Conservation (phyloP, 2,797 vertebrate genomes). For the Sebastes miniatus region DNA sequence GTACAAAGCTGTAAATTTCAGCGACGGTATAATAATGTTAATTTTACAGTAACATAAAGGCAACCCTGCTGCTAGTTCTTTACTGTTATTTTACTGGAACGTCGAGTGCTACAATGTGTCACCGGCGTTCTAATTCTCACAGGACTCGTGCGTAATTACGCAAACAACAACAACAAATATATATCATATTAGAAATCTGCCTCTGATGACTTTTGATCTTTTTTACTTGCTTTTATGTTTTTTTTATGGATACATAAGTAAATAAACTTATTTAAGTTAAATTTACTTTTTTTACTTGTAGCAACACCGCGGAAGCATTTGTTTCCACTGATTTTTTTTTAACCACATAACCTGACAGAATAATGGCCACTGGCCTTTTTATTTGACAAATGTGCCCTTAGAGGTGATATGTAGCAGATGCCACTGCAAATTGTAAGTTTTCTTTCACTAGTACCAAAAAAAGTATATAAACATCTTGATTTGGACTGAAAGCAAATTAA, state of each 20-base stretch:
- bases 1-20: too few species aligned
- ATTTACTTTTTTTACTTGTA: too few species aligned
- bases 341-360: neutral
- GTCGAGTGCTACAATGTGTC: slow-evolving; percentile 8
- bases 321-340: too few species aligned
- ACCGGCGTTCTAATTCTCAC: neutral
- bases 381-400: slow-evolving; percentile 15
- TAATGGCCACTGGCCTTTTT: slow-evolving; percentile 4
- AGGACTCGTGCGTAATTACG: slow-evolving; percentile 48
- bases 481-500: neutral
- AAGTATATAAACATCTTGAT: neutral
- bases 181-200: neutral
- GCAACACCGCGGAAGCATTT: too few species aligned
- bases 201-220: slow-evolving; percentile 1
- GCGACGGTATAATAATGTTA: too few species aligned
- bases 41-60: too few species aligned
- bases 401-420: slow-evolving; percentile 51
- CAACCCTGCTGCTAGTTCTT: too few species aligned
- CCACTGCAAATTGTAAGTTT: slow-evolving; percentile 37
- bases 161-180: neutral
- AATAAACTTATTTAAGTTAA: neutral
- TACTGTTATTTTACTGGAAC: neutral
- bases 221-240: neutral
- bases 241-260: too few species aligned
- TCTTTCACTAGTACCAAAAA: neutral